These are phyloP conservation scores for Xestia ashworthii DNA, from an alignment of 2,888 invertebrate species.

Conservation along the genomic window DNA sequence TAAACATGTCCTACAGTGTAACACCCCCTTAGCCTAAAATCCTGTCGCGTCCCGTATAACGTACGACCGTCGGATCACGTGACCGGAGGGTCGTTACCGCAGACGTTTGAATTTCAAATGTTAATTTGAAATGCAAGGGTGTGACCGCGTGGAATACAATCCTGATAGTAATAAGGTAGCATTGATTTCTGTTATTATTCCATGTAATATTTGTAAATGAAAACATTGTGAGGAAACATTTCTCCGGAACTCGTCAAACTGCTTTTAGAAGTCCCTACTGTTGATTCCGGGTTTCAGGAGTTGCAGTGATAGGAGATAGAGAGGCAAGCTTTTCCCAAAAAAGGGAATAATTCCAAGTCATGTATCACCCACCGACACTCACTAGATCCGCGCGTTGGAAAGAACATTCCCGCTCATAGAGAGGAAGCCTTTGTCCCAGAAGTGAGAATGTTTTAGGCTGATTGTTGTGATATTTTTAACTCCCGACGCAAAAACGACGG, in stretches of 20 bases:
- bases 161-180: slow-evolving; percentile 56
- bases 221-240: background rate
- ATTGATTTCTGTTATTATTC: slow-evolving; percentile 51
- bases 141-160: slow-evolving; percentile 78
- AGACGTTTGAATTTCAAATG: slow-evolving; percentile 80
- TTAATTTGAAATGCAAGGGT: slow-evolving; percentile 83
- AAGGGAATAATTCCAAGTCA: background rate
- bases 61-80: slow-evolving; percentile 68
- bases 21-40: slow-evolving; percentile 34
- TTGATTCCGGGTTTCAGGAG: background rate
- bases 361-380: background rate
- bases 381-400: too few relatives aligned
- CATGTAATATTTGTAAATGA: slow-evolving; percentile 5
- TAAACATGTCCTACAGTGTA: background rate
- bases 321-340: background rate
- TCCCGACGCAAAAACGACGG: too few relatives aligned
- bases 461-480: too few relatives aligned
- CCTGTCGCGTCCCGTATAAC: slow-evolving; percentile 31
- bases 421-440: too few relatives aligned
- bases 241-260: background rate
- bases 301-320: background rate
- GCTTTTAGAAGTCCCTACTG: background rate
- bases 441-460: too few relatives aligned
- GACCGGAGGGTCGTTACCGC: slow-evolving; percentile 78
- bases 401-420: too few relatives aligned